Conservation (phyloP, 2,113 vertebrate genomes). For the Dicentrarchus labrax region DNA sequence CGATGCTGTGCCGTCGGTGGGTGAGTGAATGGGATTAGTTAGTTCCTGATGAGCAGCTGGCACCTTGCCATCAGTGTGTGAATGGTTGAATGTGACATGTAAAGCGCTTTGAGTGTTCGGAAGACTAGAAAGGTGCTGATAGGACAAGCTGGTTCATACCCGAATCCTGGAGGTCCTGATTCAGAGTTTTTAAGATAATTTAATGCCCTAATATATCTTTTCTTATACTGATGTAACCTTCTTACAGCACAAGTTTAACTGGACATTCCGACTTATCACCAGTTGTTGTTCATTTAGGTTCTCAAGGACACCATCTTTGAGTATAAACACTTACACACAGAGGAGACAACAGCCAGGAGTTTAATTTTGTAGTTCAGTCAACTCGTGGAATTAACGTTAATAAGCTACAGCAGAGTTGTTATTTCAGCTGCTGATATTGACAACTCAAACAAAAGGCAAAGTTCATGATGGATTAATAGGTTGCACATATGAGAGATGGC, state of each 20-base stretch:
- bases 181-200: not conserved
- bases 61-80: too few relatives aligned
- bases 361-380: conserved; percentile 22
- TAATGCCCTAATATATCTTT: too few relatives aligned
- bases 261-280: too few relatives aligned
- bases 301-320: not conserved
- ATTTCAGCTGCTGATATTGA: conserved; percentile 28
- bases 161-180: not conserved
- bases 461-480: not conserved
- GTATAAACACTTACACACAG: not conserved
- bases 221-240: too few relatives aligned
- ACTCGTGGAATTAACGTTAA: not conserved
- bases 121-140: not conserved
- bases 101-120: too few relatives aligned
- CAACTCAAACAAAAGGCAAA: conserved; percentile 14
- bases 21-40: too few relatives aligned
- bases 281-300: not conserved
- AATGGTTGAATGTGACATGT: too few relatives aligned
- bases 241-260: too few relatives aligned
- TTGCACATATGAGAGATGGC: not conserved
- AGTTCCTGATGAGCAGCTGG: too few relatives aligned
- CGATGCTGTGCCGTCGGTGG: too few relatives aligned
- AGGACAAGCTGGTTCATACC: not conserved
- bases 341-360: not conserved
- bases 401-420: conserved; percentile 10